Evolutionary conservation across 2,113 vertebrate genomes (phyloP), one percentile per base, ranked within the genome.

Genomic region (Tachycineta bicolor): DNA sequence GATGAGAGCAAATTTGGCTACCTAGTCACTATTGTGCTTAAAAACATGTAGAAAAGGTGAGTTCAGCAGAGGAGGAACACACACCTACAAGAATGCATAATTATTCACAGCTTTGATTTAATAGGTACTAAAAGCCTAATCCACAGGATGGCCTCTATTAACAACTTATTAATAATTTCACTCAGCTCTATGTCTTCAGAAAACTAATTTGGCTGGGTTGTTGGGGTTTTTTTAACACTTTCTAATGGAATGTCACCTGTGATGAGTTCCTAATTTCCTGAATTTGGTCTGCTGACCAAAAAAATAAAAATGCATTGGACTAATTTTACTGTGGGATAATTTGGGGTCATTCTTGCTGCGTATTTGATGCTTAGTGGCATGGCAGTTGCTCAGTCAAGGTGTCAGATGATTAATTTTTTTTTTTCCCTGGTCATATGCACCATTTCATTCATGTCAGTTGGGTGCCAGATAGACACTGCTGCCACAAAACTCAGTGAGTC

Each of bases 101-200:
- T 95, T 90, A 87, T 73, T 94, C 87, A 82, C 69, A 60, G 58
- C 58, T 93, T 87, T 95, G 89, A 90, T 92, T 93, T 93, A 91
- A 76, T 76, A 91, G 81, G 28, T 79, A 79, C 58, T 91, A 87
- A 96, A 91, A 87, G 60, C 56, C n/a, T 90, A 91, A 75, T 92
- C 52, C n/a, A 89, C 77, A 78, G 49, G 41, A 87, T 91, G 58
- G 53, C 87, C 77, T 94, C 65, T 84, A 79, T 90, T 96, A 94
- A 81, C 93, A 96, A 79, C 37, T 93, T 92, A 65, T 44, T 95
- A 95, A 76, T 91, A 87, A 89, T 94, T 92, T 94, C 52, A 81
- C 18, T 90, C 53, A 82, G 41, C 33, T 67, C 23, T 76, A 0
- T 77, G 39, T 83, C 75, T 88, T 96, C 89, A 87, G 84, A 89